Conservation (phyloP, 1,140 invertebrate species). For the Euwallacea similis region DNA sequence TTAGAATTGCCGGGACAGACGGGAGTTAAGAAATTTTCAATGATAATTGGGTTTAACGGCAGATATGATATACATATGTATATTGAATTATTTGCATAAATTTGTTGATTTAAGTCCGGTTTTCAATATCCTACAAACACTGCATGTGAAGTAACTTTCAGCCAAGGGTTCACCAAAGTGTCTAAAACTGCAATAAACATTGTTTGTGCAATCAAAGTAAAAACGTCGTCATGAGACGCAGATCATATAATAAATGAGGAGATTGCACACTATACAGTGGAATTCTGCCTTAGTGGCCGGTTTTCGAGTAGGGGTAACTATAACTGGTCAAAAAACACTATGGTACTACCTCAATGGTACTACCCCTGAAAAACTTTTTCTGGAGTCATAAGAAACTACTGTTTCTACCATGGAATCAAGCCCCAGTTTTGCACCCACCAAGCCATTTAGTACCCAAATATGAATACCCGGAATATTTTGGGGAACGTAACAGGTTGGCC, state of each 20-base stretch:
- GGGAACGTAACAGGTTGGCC: slow-evolving; percentile 69
- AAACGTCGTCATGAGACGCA: not conserved
- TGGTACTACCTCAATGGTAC: slow-evolving; percentile 57
- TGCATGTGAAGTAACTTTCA: too few relatives aligned
- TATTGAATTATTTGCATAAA: too few relatives aligned
- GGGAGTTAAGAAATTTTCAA: too few relatives aligned
- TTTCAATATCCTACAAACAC: too few relatives aligned
- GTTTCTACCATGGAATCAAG: not conserved
- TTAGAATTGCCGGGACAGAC: too few relatives aligned
- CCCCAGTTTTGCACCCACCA: not conserved
- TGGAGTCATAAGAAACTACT: slow-evolving; percentile 8
- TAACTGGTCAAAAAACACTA: slow-evolving; percentile 74
- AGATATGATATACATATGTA: too few relatives aligned
- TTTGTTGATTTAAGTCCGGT: too few relatives aligned
- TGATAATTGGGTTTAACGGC: too few relatives aligned
- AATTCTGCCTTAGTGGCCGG: slow-evolving; percentile 69
- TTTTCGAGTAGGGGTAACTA: slow-evolving; percentile 79
- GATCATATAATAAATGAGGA: not conserved
- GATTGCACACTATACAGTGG: slow-evolving; percentile 58
- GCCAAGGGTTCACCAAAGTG: slow-evolving; percentile 51
- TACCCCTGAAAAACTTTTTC: slow-evolving; percentile 26
- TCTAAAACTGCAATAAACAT: slow-evolving; percentile 75
- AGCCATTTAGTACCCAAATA: slow-evolving; percentile 16
- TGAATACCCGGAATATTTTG: not conserved
- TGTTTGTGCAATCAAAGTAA: slow-evolving; percentile 74